These are phyloP conservation scores for Spondyliosoma cantharus DNA, from an alignment of 2,797 vertebrate species.

Conservation along the genomic window DNA sequence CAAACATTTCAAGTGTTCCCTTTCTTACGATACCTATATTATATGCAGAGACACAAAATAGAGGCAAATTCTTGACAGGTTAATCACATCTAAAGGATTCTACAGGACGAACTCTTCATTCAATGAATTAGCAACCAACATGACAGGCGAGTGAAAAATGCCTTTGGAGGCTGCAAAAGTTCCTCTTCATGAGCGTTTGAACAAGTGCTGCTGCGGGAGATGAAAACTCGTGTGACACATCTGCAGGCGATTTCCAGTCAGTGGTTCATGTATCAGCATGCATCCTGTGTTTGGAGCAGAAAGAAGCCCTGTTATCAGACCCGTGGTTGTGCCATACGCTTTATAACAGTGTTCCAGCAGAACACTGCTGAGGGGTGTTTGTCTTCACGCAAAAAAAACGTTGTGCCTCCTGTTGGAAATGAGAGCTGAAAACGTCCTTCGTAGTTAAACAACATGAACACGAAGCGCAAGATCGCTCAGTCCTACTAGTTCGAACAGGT, in stretches of 20 bases:
- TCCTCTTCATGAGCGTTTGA: slow-evolving; percentile 29
- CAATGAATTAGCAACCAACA: background rate
- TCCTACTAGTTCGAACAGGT: slow-evolving; percentile 32
- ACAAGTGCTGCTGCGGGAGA: slow-evolving; percentile 52
- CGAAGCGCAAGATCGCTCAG: background rate
- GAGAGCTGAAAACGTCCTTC: background rate
- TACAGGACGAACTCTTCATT: background rate
- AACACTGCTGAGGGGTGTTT: background rate
- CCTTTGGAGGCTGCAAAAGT: slow-evolving; percentile 4
- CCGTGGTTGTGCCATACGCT: background rate
- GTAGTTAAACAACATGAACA: slow-evolving; percentile 26
- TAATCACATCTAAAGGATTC: background rate
- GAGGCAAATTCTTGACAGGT: no score
- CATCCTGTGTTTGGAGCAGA: slow-evolving; percentile 4
- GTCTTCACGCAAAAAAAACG: slow-evolving; percentile 7
- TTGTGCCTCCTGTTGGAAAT: background rate
- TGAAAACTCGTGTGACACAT: slow-evolving; percentile 40
- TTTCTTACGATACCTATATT: no score
- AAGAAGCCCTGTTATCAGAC: slow-evolving; percentile 17
- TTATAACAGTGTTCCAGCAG: slow-evolving; percentile 4
- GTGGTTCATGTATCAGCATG: slow-evolving; percentile 13
- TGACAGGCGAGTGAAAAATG: background rate
- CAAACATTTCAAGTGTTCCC: no score
- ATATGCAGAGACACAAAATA: no score
- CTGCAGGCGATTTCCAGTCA: slow-evolving; percentile 40